Evolutionary conservation across 2,113 vertebrate species (phyloP), one percentile per base, ranked within the genome.

Genomic region (Dissostichus mawsoni): DNA sequence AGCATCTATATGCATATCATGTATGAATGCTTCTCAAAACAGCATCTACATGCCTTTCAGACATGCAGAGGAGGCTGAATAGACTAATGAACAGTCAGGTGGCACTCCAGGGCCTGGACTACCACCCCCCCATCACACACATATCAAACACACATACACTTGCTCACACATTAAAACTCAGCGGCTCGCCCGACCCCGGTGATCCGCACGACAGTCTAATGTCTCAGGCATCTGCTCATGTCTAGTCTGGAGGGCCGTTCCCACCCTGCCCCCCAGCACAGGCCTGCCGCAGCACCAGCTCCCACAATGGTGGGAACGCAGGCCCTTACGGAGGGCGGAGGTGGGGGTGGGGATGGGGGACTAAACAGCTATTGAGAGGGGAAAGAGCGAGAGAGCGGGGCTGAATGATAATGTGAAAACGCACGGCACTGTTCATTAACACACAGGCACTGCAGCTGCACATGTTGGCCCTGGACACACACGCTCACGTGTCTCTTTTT

Each of bases 161-260:
- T 58, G 81, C 90, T 71, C 87, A 83, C 90, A 89, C 90, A 93
- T 92, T 94, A 89, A 90, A 89, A 93, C 89, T 78, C 90, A 81
- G 85, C 73, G 52, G 84, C 89, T 90, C 86, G 20, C 81, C 84
- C 91, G 90, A 93, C 93, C 93, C 90, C 29, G 62, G 89, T 90
- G 93, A 91, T 93, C 89, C 62, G 68, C 88, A 85, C 88, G 91
- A 94, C 92, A 90, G 92, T 92, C 93, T 93, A 92, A 93, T 93
- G 93, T 94, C 93, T 92, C 90, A 90, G 92, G 93, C 93, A 94
- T 94, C 93, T 94, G 93, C 92, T 93, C 92, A 92, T 93, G 93
- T 94, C 93, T 93, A 85, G 93, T 93, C 92, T 94, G 89, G 92
- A 93, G 89, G 91, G 89, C 81, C 88, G 89, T 94, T 94, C 92